phyloP scores from a whole-genome alignment of 2,797 vertebrate genomes.

The Leucoraja ocellata region DNA sequence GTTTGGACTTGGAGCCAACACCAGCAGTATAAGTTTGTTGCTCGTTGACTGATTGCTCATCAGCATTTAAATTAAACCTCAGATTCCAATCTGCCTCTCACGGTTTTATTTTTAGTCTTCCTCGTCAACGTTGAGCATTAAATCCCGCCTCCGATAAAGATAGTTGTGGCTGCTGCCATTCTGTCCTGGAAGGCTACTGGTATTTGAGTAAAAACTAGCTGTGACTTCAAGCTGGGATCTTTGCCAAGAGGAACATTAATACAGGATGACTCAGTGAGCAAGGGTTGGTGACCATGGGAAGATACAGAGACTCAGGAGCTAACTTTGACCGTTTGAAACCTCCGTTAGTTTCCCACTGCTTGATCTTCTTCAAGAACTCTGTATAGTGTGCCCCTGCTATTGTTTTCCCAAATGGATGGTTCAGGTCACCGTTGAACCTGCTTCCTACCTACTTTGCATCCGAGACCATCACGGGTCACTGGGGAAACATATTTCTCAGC shows the following conservation, averaged over 20 bases:
- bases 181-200: neutral
- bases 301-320: neutral
- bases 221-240: neutral
- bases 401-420: neutral
- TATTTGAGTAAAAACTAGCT: neutral
- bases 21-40: neutral
- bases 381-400: neutral
- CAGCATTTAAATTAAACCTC: neutral
- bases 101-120: neutral
- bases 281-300: neutral
- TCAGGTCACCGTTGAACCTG: neutral
- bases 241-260: too few relatives aligned
- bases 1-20: neutral
- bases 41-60: neutral
- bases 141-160: neutral
- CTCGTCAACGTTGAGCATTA: neutral
- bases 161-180: neutral
- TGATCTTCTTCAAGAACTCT: neutral
- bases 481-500: neutral
- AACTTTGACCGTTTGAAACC: neutral
- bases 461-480: too few relatives aligned
- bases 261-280: neutral
- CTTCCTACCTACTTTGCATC: too few relatives aligned
- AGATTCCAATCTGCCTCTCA: neutral
- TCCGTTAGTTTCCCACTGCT: neutral